A percentile compares a stretch with the other conserved stretches of the same genome.
Conservation (phyloP, 2,113 vertebrate species). For the Seriola rivoliana region DNA sequence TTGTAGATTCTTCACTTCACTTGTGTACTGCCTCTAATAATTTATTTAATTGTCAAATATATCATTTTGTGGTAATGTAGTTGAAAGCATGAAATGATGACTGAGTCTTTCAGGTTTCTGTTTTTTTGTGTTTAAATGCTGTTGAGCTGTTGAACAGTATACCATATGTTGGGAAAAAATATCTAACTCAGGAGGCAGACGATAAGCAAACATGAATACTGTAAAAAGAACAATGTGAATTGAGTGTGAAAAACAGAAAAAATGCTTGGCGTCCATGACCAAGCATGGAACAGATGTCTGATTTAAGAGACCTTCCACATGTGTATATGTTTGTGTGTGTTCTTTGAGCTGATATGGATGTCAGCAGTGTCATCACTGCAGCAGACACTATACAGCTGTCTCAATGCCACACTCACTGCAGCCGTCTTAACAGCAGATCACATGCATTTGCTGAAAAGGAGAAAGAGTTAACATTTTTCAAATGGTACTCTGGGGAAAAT, state of each 20-base stretch:
- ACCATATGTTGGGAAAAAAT: background rate
- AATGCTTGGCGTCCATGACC: constrained; percentile 28
- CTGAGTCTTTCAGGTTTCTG: background rate
- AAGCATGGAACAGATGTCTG: constrained; percentile 65
- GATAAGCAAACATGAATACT: constrained; percentile 4
- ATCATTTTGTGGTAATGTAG: background rate
- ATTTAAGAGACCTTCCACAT: constrained; percentile 48
- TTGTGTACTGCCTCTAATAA: background rate
- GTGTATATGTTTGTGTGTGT: constrained; percentile 58
- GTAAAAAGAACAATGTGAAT: constrained; percentile 12
- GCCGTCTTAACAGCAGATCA: background rate
- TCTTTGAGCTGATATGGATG: constrained; percentile 40
- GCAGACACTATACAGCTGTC: constrained; percentile 66
- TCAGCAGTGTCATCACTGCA: constrained; percentile 42
- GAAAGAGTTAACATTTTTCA: constrained; percentile 17
- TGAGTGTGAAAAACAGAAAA: background rate
- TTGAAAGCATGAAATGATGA: background rate
- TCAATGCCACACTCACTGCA: constrained; percentile 34
- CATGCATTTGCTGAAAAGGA: constrained; percentile 15
- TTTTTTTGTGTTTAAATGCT: background rate
- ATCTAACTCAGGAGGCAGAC: constrained; percentile 8
- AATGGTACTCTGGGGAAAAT: constrained; percentile 24
- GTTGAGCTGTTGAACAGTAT: background rate
- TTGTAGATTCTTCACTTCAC: background rate
- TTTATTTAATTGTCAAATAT: background rate